phyloP scores from a whole-genome alignment of 1,140 invertebrate genomes.

The Chionoecetes opilio region DNA sequence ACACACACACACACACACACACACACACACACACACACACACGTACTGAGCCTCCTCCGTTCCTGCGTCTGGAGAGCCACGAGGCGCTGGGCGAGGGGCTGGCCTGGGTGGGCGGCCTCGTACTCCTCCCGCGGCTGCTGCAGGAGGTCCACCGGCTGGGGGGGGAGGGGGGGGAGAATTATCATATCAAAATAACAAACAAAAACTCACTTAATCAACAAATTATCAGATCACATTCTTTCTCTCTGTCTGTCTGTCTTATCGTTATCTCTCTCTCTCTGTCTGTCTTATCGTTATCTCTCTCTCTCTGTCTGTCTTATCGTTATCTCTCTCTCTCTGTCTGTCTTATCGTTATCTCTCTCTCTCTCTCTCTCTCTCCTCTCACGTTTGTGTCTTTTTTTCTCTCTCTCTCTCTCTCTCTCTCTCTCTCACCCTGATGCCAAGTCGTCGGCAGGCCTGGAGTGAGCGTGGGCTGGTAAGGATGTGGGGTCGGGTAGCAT shows the following conservation, averaged over 20 bases:
- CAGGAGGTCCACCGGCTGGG: constrained; percentile 64
- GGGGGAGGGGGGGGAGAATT: not conserved
- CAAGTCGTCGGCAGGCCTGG: constrained; percentile 84
- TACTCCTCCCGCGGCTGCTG: constrained; percentile 54
- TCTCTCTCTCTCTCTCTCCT: constrained; percentile 23
- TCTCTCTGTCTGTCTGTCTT: not conserved
- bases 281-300: not conserved
- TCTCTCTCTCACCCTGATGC: constrained; percentile 83
- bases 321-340: not conserved
- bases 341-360: not conserved
- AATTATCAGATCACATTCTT: not conserved
- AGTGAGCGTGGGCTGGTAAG: constrained; percentile 85
- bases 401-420: constrained; percentile 27
- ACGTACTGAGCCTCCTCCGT: constrained; percentile 59
- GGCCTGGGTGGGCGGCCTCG: constrained; percentile 49
- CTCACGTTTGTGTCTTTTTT: no score
- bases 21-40: constrained; percentile 7
- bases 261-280: not conserved
- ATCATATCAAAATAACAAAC: not conserved
- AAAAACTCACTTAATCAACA: not conserved
- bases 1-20: constrained; percentile 46
- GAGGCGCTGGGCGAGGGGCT: constrained; percentile 49
- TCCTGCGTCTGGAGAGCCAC: constrained; percentile 50
- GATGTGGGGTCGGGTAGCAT: constrained; percentile 84
- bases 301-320: not conserved